These are phyloP conservation scores for Drosophila colorata DNA, from an alignment of 2,888 invertebrate species.

Conservation along the genomic window DNA sequence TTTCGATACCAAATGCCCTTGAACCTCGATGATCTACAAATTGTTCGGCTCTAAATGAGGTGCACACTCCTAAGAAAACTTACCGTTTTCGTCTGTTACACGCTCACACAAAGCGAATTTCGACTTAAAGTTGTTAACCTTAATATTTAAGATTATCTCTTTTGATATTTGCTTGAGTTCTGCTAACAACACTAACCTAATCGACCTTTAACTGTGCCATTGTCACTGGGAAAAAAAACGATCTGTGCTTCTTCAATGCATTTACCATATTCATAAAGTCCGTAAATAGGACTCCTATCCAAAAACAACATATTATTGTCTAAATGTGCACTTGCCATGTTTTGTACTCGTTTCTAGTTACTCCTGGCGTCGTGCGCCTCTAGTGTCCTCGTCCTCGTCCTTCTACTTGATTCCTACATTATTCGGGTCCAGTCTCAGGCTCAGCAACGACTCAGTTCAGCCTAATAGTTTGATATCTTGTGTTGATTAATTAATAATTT, in stretches of 20 bases:
- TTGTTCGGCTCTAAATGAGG: conserved; percentile 36
- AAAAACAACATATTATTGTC: conserved; percentile 31
- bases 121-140: conserved; percentile 38
- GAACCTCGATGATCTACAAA: conserved; percentile 55
- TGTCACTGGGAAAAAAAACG: conserved; percentile 3
- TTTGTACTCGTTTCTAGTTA: conserved; percentile 82
- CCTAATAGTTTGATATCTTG: conserved; percentile 46
- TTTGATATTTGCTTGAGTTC: conserved; percentile 39
- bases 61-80: conserved; percentile 35
- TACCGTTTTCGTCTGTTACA: conserved; percentile 14
- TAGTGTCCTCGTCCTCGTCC: conserved; percentile 60
- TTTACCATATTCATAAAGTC: conserved; percentile 32
- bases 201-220: conserved; percentile 18
- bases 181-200: conserved; percentile 54
- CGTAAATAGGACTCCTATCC: conserved; percentile 11
- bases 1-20: conserved; percentile 35
- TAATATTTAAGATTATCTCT: conserved; percentile 46
- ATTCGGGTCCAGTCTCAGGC: conserved; percentile 49
- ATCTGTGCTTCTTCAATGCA: conserved; percentile 38
- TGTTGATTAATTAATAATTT: conserved; percentile 46
- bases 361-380: conserved; percentile 82
- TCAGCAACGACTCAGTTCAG: conserved; percentile 52
- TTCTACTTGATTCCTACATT: conserved; percentile 63
- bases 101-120: conserved; percentile 1
- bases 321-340: conserved; percentile 56